Evolutionary conservation across 1,140 invertebrate genomes (phyloP).

Genomic region (Plectrocnemia conspersa): DNA sequence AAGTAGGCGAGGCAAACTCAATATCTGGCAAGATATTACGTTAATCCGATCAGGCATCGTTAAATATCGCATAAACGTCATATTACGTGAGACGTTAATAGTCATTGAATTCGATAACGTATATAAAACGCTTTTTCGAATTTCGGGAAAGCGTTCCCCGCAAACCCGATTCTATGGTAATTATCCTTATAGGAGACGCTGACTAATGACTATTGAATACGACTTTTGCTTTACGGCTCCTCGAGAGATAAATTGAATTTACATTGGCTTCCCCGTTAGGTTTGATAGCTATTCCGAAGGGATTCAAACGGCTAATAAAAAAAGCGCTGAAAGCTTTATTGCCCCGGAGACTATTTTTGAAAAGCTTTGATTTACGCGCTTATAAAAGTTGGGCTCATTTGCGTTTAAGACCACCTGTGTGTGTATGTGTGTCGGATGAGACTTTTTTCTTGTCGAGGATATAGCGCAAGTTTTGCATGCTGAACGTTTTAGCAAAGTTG

Average conservation of each 20-base stretch:
- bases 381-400: neutral
- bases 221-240: neutral
- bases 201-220: constrained; percentile 3
- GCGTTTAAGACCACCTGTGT: too few species aligned
- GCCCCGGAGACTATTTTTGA: neutral
- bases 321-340: neutral
- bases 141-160: too few species aligned
- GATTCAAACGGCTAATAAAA: neutral
- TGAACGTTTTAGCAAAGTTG: constrained; percentile 13
- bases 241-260: neutral
- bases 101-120: too few species aligned
- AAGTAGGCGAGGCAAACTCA: too few species aligned
- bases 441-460: too few species aligned
- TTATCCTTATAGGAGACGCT: neutral
- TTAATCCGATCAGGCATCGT: too few species aligned
- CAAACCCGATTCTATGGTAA: neutral
- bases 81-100: too few species aligned
- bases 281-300: neutral
- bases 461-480: constrained; percentile 14
- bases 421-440: too few species aligned
- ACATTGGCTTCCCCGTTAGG: neutral
- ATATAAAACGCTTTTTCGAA: too few species aligned
- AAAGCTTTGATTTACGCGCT: neutral
- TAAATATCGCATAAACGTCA: too few species aligned
- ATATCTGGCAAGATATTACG: too few species aligned